Base-by-base conservation (phyloP, 2,113 vertebrate genomes). In the Phrynocephalus versicolor region DNA sequence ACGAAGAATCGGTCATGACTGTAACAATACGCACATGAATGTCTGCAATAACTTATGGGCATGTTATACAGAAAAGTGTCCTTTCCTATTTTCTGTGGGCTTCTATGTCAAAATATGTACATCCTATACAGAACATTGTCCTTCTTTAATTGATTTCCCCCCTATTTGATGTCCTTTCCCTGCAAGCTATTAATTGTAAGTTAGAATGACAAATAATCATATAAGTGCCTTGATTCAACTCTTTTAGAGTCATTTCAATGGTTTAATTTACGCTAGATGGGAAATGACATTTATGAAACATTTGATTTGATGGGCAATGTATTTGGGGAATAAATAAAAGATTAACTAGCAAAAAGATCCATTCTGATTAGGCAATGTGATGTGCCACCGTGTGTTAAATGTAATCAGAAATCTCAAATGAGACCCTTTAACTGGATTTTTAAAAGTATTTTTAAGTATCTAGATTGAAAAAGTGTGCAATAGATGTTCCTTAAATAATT, bases 271-370 rank as follows among this genome's bases (percentile, higher is more conserved):
- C 90, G 93, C 80, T 84, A 87, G 92, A 94, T 92, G 93, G 95
- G 96, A 94, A 95, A 93, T 91, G 89, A 90, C 92, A 93, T 92
- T 95, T 88, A 85, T 93, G 94, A 95, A 94, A 94, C 88, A 93
- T 89, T 70, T 89, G 91, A 94, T 94, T 91, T 89, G 91, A 95
- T 92, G 88, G 90, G 85, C 83, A 91, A 94, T 83, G 91, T 92
- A 94, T 94, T 94, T 94, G 93, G 80, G 81, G 87, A 94, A 91
- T 92, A 91, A 85, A 93, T 85, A 89, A 89, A 90, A 95, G 89
- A 95, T 88, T 90, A 95, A 93, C 87, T 85, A 88, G 92, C 92
- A 91, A 91, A 88, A 89, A 94, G 94, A 95, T 92, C 87, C 92
- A 92, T 94, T 94, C 88, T 93, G 93, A 94, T 94, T 84, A 94